phyloP scores from a whole-genome alignment of 2,797 vertebrate species.

The Anas georgica region DNA sequence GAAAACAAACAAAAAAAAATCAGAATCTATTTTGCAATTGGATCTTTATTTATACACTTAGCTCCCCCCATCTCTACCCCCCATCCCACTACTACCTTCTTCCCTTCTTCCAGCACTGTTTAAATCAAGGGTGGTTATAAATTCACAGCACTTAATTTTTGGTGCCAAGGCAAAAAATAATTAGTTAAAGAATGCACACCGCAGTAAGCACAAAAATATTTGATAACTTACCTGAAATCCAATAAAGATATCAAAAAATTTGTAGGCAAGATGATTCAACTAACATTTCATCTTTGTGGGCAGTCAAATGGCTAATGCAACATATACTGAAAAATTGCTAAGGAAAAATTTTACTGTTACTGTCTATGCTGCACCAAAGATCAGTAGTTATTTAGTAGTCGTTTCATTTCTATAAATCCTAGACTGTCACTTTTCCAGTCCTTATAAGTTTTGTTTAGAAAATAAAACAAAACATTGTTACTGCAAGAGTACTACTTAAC shows the following conservation, averaged over 20 bases:
- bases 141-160: neutral
- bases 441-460: neutral
- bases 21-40: neutral
- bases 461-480: neutral
- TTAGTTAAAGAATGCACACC: neutral
- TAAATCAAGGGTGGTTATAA: neutral
- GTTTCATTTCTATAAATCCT: neutral
- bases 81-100: too few relatives aligned
- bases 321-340: neutral
- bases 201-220: neutral
- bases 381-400: neutral
- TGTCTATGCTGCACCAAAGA: neutral
- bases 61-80: too few relatives aligned
- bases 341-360: neutral
- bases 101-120: neutral
- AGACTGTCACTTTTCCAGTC: neutral
- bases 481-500: neutral
- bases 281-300: neutral
- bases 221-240: neutral
- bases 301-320: neutral
- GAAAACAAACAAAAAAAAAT: accelerated
- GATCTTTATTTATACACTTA: accelerated
- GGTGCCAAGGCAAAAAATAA: neutral
- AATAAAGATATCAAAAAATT: accelerated
- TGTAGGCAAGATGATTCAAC: neutral